Conservation (phyloP, 1,140 invertebrate genomes). For the Drosophila parabipectinata region DNA sequence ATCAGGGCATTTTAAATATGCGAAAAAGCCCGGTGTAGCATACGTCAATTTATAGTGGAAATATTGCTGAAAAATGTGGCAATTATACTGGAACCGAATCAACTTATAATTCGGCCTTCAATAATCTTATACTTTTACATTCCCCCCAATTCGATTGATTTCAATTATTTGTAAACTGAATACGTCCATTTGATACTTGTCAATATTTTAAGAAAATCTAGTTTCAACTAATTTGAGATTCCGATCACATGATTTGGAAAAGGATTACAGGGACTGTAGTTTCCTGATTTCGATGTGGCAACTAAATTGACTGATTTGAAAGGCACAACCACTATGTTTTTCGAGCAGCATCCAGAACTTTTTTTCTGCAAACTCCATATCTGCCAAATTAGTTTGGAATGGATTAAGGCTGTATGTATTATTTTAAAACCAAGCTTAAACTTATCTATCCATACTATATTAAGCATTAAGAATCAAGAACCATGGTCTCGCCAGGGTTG, state of each 20-base stretch:
- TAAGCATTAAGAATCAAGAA: conserved; percentile 11
- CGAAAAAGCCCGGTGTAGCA: neutral
- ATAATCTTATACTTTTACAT: conserved; percentile 23
- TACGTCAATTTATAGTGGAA: neutral
- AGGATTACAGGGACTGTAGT: neutral
- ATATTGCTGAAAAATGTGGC: neutral
- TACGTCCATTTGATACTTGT: conserved; percentile 38
- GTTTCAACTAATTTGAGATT: neutral
- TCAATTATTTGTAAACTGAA: conserved; percentile 25
- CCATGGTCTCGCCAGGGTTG: neutral
- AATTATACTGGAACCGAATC: too few species aligned
- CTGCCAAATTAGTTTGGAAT: conserved; percentile 6
- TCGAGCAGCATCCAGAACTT: neutral
- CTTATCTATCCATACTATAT: conserved; percentile 6
- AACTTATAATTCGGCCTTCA: too few species aligned
- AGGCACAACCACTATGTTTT: neutral
- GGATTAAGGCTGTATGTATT: conserved; percentile 24
- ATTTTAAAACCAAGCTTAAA: conserved; percentile 15
- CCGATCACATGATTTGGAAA: neutral
- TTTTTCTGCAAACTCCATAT: neutral
- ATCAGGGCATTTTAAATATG: neutral
- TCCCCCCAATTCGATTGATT: conserved; percentile 45
- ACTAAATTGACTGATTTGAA: neutral
- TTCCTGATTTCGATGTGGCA: neutral
- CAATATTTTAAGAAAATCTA: neutral